Base-by-base conservation (phyloP, 1,140 invertebrate genomes). In the Neodiprion lecontei region DNA sequence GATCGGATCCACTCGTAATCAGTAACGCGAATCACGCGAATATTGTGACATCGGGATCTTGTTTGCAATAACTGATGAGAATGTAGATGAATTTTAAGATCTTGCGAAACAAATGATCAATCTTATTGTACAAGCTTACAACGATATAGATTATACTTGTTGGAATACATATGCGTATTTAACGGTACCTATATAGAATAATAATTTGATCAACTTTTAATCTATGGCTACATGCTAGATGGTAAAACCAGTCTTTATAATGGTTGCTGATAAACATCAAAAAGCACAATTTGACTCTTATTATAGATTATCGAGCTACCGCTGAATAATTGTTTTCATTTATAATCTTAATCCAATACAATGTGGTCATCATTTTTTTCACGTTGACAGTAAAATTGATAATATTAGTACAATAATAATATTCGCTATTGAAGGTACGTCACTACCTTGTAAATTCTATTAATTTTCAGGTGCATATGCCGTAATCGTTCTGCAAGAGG, bases 231-330 rank as follows among this genome's bases (percentile, higher is more conserved):
- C 11, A 69, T 14, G 12, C 40, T 23, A 69, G 67, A 69, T 69
- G 5, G 67, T 69, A 69, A 69, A 23, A 69, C 67, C 67, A 69
- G 67, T 69, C 67, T 69, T 65, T 21, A 14, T 65, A 17, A 14
- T 21, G 67, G 67, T 47, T 23, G 67, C 67, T 69, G 67, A 69
- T 69, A 9, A 69, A 69, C 67, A 69, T 69, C 67, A 21, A 69
- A 21, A 47, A 69, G 67, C 40, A 65, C 17, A 69, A 69, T 14
- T 47, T 69, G 21, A 47, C 67, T 21, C 17, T 69, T 8, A 69
- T 69, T 8, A 69, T 14, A 69, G 17, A 23, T 69, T 14, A 69
- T 69, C 67, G 61, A 65, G 17, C 12, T 14, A 17, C 12, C 0
- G 12, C 61, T 14, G 7, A 65, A 65, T 14, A 65, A 17, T 14